Percentiles rank a stretch among this genome's conserved stretches.
phyloP scores from a whole-genome alignment of 2,113 vertebrate species.

The Ondatra zibethicus region DNA sequence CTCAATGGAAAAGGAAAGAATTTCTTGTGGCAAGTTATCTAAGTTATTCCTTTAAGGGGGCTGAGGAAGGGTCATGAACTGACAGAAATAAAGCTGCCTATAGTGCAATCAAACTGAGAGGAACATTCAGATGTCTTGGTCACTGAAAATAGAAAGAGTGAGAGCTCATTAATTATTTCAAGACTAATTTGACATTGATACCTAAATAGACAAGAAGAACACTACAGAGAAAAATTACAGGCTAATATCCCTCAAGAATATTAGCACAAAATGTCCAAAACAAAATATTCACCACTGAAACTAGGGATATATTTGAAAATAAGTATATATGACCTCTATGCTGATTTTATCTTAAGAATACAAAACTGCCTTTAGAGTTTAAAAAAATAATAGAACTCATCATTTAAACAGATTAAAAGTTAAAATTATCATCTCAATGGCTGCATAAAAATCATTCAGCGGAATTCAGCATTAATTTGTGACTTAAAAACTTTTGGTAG shows the following conservation, averaged over 20 bases:
- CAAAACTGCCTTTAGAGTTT: conserved; percentile 22
- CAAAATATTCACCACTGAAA: conserved; percentile 27
- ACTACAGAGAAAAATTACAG: conserved; percentile 6
- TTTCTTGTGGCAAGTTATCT: not conserved
- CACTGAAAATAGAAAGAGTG: not conserved
- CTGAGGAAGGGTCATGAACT: too few relatives aligned
- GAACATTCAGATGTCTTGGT: not conserved
- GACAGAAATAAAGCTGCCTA: not conserved
- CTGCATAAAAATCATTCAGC: not conserved
- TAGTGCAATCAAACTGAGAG: not conserved
- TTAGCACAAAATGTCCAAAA: conserved; percentile 1
- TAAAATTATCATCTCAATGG: conserved; percentile 30
- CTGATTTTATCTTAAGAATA: not conserved
- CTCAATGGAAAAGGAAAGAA: not conserved
- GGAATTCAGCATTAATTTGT: conserved; percentile 25
- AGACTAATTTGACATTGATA: not conserved
- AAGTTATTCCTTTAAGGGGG: not conserved
- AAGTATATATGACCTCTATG: not conserved
- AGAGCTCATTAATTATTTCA: conserved; percentile 12
- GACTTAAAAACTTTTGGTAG: not conserved
- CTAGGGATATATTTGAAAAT: conserved; percentile 38
- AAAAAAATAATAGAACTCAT: conserved; percentile 14
- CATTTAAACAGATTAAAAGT: conserved; percentile 19
- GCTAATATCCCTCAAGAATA: not conserved
- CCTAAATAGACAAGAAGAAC: not conserved